Base-by-base conservation (phyloP, 2,113 vertebrate species). In the Tragelaphus buxtoni region DNA sequence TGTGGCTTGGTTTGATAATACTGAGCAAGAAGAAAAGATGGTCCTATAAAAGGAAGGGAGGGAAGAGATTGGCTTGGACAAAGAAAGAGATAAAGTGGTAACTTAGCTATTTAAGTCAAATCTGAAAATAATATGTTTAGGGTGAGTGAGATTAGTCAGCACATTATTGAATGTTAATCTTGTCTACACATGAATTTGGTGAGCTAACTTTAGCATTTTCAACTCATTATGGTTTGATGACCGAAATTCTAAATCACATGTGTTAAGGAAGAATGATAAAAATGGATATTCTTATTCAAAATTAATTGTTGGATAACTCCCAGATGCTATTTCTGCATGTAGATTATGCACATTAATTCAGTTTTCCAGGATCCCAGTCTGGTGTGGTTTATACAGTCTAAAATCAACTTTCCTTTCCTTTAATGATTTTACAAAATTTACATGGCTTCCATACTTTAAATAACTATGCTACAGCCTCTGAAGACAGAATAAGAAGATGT, bases 1-100 rank as follows among this genome's bases (percentile, higher is more conserved):
- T 98, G 98, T 97, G 98, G 96, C 87, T 96, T 97, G 97, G 97
- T 98, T 99, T 98, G 98, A 99, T 98, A 98, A 98, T 98, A 97
- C 5, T 96, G 88, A 96, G 58, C 76, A 97, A 98, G 97, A 96
- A 97, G 96, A 76, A 98, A 97, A 97, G 95, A 98, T 97, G 92
- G 95, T 74, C 45, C 94, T 96, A 35, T 93, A 92, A 87, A 97
- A 86, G 80, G 74, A 91, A 98, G 93, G 96, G 39, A 98, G 92
- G 35, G 39, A 95, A 81, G 11, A 61, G 81, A 90, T 91, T 95
- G 74, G 96, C 98, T 95, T 98, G 95, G 72, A 94, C 83, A 88
- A 93, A 92, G 92, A 98, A 90, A 83, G 28, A 97, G 79, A 98
- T 97, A 88, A 98, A 98, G 92, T 79, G 84, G 89, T 95, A 97